Conservation (phyloP, 2,797 vertebrate species). For the Cyclopterus lumpus region DNA sequence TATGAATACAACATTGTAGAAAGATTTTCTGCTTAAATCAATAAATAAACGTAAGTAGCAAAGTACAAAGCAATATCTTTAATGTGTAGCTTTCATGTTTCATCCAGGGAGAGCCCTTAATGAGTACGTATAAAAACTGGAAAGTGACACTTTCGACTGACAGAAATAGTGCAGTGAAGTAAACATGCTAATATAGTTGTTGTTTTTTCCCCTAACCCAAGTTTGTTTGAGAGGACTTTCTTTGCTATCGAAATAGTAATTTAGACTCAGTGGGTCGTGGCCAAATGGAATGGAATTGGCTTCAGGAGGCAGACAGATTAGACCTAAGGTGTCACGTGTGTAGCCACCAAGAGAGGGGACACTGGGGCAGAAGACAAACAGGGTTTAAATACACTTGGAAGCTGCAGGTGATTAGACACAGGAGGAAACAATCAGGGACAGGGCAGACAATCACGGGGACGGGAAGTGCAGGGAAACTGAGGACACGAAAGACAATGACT, state of each 20-base stretch:
- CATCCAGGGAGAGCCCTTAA: constrained; percentile 43
- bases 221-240: constrained; percentile 55
- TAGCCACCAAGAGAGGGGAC: too few species aligned
- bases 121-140: constrained; percentile 40
- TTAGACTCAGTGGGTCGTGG: constrained; percentile 67
- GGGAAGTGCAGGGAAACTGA: too few species aligned
- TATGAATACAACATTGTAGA: not conserved
- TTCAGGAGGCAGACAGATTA: constrained; percentile 43
- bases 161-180: constrained; percentile 47
- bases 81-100: constrained; percentile 25
- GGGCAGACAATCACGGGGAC: too few species aligned
- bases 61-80: constrained; percentile 21
- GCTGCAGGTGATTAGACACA: too few species aligned
- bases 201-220: constrained; percentile 26
- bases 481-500: too few species aligned
- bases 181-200: constrained; percentile 50
- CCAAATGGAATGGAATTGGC: constrained; percentile 57
- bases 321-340: not conserved
- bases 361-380: too few species aligned
- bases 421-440: too few species aligned
- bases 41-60: not conserved
- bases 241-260: constrained; percentile 67
- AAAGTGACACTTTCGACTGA: constrained; percentile 43
- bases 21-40: not conserved
- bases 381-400: too few species aligned